Conservation (phyloP, 2,888 invertebrate genomes). For the Spilarctia lutea region DNA sequence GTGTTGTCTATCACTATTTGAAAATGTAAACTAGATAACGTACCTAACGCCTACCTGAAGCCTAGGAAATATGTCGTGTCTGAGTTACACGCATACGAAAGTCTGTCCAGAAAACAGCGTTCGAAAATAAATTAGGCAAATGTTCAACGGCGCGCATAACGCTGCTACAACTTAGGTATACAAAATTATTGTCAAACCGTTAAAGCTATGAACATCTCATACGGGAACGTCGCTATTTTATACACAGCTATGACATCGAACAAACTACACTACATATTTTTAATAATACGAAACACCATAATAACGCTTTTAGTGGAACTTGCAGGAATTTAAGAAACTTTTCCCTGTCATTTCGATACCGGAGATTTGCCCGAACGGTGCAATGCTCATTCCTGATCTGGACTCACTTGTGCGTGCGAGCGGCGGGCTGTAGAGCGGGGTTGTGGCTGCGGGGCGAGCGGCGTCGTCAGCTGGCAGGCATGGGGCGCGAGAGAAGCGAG, state of each 20-base stretch:
- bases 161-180: neutral
- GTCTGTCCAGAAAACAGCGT: neutral
- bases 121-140: neutral
- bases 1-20: neutral
- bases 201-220: neutral
- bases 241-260: neutral
- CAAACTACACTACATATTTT: neutral
- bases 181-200: neutral
- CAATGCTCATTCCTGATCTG: neutral
- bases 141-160: neutral
- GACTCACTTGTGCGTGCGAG: conserved; percentile 70
- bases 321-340: neutral
- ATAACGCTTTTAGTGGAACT: neutral
- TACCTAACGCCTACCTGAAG: neutral
- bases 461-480: conserved; percentile 54
- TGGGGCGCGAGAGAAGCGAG: conserved; percentile 42
- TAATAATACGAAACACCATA: neutral
- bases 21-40: neutral
- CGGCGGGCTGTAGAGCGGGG: conserved; percentile 33
- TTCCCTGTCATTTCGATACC: neutral
- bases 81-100: neutral
- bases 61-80: neutral
- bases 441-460: conserved; percentile 57
- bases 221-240: neutral
- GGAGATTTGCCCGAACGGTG: neutral